Percentiles rank a stretch among this genome's conserved stretches.
These are phyloP conservation scores for Gandaritis pyraliata DNA, from an alignment of 2,888 invertebrate genomes.

Conservation along the genomic window DNA sequence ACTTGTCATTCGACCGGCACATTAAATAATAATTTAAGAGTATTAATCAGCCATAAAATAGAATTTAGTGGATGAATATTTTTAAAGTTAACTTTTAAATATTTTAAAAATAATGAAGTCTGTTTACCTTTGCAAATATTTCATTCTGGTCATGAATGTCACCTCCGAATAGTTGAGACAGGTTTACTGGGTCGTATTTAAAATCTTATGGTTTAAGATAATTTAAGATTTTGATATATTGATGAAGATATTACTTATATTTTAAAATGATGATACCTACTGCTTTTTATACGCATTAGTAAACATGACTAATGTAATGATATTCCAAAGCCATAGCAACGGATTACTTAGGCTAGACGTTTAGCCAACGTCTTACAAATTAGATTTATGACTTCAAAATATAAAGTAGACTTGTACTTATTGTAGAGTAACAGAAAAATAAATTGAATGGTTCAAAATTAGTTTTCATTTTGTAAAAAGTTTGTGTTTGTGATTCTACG, in stretches of 20 bases:
- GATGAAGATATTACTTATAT: neutral
- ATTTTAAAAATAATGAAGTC: conserved; percentile 1
- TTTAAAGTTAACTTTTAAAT: neutral
- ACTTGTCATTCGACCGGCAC: no score
- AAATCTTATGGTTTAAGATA: neutral
- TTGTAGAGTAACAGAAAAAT: no score
- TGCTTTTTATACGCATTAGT: neutral
- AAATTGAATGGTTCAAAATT: no score
- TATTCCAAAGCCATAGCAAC: neutral
- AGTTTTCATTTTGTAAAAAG: no score
- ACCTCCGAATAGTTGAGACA: neutral
- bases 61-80: neutral
- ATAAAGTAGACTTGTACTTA: no score
- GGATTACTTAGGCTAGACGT: neutral
- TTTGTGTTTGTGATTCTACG: no score
- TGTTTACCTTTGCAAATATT: conserved; percentile 9
- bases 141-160: conserved; percentile 11
- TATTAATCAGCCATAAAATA: neutral
- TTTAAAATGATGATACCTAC: neutral
- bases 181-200: neutral
- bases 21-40: no score
- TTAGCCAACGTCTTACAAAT: neutral
- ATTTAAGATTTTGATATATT: no score
- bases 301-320: neutral
- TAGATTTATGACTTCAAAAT: neutral